Base-by-base conservation (phyloP, 2,888 invertebrate genomes). In the Perizoma affinitatum region DNA sequence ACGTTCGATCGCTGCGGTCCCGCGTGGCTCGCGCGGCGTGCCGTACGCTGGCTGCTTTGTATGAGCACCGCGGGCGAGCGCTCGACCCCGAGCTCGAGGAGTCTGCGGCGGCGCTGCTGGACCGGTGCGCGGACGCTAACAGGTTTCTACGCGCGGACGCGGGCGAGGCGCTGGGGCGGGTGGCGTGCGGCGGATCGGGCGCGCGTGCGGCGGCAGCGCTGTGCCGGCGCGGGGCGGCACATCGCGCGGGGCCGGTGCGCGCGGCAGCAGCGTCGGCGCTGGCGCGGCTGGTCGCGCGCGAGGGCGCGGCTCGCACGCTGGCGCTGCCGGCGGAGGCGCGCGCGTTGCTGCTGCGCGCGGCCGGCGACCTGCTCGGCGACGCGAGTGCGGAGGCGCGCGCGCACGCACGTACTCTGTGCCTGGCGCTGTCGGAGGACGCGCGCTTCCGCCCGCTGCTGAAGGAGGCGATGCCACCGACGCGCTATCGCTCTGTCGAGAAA, bases 51-150 rank as follows among this genome's bases (percentile, higher is more conserved):
- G 95, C 95, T 0, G 96, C 97, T 63, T 86, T 99, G 69, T 98
- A 97, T 80, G 89, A 92, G 36, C 87, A 94, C 4, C 94, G 95
- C 61, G 93, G 93, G 3, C 93, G 93, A 6, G 84, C 80, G 5
- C 77, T 94, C 4, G 94, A 94, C 45, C 88, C 96, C 90, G 98
- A 98, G 86, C 90, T 98, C 55, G 98, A 99, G 77, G 97, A 97
- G 79, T 93, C 98, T 53, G 96, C 96, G 0, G 94, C 94, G 33
- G 95, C 96, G 7, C 88, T 99, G 59, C 93, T 99, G 38, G 96
- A 96, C 71, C 95, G 98, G 63, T 96, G 97, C 52, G 98, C 98
- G 0, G 99, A 99, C 79, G 98, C 98, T 6, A 98, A 98, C 87
- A 95, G 96, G 72, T 98, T 99, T 82, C 94, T 99, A 53, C 94